A percentile compares a stretch with the other conserved stretches of the same genome.
Evolutionary conservation across 2,797 vertebrate species (phyloP).

Genomic region (Pterois miles): DNA sequence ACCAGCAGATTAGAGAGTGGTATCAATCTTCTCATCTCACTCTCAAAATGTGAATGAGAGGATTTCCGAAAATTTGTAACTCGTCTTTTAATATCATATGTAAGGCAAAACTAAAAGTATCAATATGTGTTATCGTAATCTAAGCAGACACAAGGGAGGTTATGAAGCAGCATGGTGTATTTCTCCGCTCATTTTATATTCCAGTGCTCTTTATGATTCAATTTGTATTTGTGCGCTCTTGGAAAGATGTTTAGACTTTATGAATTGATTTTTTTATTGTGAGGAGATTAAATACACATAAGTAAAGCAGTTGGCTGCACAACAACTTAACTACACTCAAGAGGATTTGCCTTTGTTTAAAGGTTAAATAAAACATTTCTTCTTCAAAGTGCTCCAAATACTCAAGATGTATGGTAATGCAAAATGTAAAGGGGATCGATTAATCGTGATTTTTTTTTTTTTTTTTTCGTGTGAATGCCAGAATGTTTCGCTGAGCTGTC

Average conservation of each 20-base stretch:
- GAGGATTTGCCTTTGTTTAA: background rate
- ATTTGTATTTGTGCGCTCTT: background rate
- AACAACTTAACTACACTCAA: background rate
- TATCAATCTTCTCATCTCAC: background rate
- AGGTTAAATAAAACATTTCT: no score
- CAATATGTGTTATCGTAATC: background rate
- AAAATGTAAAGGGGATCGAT: slow-evolving; percentile 6
- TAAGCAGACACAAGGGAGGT: background rate
- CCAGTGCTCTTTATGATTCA: background rate
- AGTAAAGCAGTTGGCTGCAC: background rate
- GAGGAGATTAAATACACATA: background rate
- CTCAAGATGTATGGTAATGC: slow-evolving; percentile 7
- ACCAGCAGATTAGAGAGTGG: background rate
- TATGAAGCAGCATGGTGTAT: background rate
- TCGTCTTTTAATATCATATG: background rate
- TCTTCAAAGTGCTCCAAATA: background rate
- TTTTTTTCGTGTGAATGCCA: background rate
- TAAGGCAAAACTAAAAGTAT: background rate
- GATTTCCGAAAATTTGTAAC: background rate
- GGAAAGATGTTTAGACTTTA: background rate
- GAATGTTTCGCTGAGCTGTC: background rate
- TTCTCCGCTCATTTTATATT: background rate
- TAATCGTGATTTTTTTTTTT: background rate
- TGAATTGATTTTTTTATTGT: background rate
- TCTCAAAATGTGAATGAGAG: background rate